Evolutionary conservation across 2,113 vertebrate genomes (phyloP).

Genomic region (Sphyrna mokarran): DNA sequence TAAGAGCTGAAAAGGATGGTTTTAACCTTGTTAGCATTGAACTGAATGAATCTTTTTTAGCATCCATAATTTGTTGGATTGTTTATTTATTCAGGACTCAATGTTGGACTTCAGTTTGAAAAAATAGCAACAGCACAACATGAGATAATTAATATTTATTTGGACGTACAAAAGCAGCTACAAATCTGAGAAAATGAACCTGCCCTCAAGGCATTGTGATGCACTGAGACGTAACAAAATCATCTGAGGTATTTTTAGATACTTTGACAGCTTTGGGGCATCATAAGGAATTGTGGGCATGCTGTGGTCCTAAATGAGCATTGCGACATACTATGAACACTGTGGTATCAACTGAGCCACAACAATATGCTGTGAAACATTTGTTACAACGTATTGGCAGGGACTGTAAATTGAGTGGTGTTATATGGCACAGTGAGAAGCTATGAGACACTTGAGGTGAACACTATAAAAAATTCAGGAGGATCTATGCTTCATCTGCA

Average conservation of each 20-base stretch:
- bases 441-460: background rate
- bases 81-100: background rate
- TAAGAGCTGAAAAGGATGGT: background rate
- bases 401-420: background rate
- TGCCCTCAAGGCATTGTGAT: background rate
- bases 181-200: background rate
- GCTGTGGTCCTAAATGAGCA: background rate
- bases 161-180: background rate
- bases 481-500: background rate
- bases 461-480: background rate
- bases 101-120: background rate
- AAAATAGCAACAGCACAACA: background rate
- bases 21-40: background rate
- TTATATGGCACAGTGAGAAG: background rate
- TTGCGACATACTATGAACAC: background rate
- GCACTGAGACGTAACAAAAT: background rate
- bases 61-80: background rate
- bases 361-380: background rate
- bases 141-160: slow-evolving; percentile 19
- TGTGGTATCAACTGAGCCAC: background rate
- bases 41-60: too few relatives aligned
- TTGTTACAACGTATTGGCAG: background rate
- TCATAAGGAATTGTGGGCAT: background rate
- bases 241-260: background rate
- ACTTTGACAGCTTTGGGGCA: background rate